Conservation (phyloP, 1,140 invertebrate species). For the Dreissena rostriformis region DNA sequence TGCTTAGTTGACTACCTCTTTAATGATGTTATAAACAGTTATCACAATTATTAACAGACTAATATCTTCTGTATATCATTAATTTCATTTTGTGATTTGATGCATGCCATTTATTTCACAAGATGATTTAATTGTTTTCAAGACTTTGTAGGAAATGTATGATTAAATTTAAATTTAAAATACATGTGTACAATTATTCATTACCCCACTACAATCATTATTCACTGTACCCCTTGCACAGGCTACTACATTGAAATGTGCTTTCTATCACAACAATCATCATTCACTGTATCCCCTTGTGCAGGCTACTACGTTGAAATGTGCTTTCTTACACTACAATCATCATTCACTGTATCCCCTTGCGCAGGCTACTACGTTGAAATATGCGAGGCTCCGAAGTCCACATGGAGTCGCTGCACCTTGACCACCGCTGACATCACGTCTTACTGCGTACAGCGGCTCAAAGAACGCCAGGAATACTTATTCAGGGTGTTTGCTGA, state of each 20-base stretch:
- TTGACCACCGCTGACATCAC: conserved; percentile 84
- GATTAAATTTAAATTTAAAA: no score
- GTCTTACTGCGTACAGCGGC: conserved; percentile 83
- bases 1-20: no score
- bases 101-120: no score
- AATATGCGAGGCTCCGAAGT: conserved; percentile 91
- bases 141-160: no score
- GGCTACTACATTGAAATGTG: conserved; percentile 97
- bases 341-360: conserved; percentile 94
- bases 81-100: no score
- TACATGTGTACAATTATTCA: no score
- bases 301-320: conserved; percentile 84
- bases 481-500: conserved; percentile 89
- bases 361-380: conserved; percentile 92
- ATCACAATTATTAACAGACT: no score
- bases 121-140: no score
- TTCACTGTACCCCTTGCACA: no score
- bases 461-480: conserved; percentile 86
- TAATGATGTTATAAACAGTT: no score
- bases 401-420: conserved; percentile 89
- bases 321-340: conserved; percentile 95
- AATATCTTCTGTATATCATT: no score
- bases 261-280: conserved; percentile 95
- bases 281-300: conserved; percentile 92
- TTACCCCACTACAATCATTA: no score